Evolutionary conservation across 2,797 vertebrate species (phyloP), one percentile per base, ranked within the genome.

Genomic region (Micropoecilia bifurca): DNA sequence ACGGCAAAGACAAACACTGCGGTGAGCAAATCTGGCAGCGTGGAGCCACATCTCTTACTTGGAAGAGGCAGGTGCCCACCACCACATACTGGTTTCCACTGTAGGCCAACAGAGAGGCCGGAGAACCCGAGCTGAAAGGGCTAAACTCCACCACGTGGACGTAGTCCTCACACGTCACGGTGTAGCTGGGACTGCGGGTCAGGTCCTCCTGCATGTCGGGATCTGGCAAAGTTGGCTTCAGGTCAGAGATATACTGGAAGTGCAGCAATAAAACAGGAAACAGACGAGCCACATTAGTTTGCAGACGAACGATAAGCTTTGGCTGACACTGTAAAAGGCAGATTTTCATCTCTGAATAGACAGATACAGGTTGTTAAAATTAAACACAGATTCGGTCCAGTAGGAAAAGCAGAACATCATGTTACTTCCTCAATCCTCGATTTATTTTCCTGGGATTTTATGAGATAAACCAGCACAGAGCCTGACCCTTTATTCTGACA

Each of bases 91-190:
- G 96, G 93, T 96, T 97, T 82, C 97, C 97, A 43, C 97, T 97
- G 47, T 98, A 99, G 6, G 98, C 98, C 91, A 99, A 94, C 14
- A 99, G 96, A 22, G 97, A 97, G 55, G 91, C 95, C 0, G 95
- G 81, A 39, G 95, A 93, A 9, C 98, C 97, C 36, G 95, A 96
- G 73, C 96, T 96, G 91, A 97, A 99, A 0, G 98, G 98, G 91
- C 95, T 99, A 94, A 99, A 99, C 92, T 99, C 97, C 78, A 98
- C 98, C 84, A 98, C 97, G 0, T 98, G 97, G 10, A 99, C 97
- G 10, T 97, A 98, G 92, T 97, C 97, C 68, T 99, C 97, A n/a
- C 98, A 99, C 1, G 97, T 85, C 87, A 99, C 97, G 0, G 97
- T 97, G 92, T 99, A 98, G 71, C 93, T 94, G 81, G 96, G 95